Conservation (phyloP, 2,113 vertebrate species). For the Casuarius casuarius region DNA sequence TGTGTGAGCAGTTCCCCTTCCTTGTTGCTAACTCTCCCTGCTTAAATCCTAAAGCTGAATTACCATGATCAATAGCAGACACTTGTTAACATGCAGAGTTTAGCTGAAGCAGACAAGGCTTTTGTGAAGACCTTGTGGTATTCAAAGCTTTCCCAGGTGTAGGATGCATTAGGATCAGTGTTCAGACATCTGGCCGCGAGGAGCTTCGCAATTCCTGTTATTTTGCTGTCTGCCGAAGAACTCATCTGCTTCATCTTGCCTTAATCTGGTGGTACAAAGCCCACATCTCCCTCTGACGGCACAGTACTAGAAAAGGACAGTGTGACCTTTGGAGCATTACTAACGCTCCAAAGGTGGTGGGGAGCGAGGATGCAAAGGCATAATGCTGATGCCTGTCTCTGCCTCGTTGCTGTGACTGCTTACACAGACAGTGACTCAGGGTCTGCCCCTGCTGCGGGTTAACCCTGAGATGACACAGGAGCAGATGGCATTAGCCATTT, state of each 20-base stretch:
- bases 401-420: not conserved
- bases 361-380: not conserved
- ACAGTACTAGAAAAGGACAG: not conserved
- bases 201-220: not conserved
- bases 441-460: not conserved
- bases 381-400: not conserved
- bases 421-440: not conserved
- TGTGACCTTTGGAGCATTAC: constrained; percentile 16
- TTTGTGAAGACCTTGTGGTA: constrained; percentile 15
- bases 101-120: constrained; percentile 35
- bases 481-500: constrained; percentile 41
- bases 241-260: not conserved
- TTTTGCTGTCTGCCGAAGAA: not conserved
- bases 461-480: constrained; percentile 27
- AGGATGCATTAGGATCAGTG: constrained; percentile 2
- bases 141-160: constrained; percentile 11
- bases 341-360: not conserved
- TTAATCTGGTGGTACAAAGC: not conserved
- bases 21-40: not conserved
- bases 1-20: not conserved
- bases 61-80: constrained; percentile 33
- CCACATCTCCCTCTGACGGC: not conserved
- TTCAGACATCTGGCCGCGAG: not conserved
- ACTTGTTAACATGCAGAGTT: constrained; percentile 52
- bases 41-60: constrained; percentile 49